These are phyloP conservation scores for Zelostemma sp. DNA, from an alignment of 1,140 invertebrate species.

Conservation along the genomic window DNA sequence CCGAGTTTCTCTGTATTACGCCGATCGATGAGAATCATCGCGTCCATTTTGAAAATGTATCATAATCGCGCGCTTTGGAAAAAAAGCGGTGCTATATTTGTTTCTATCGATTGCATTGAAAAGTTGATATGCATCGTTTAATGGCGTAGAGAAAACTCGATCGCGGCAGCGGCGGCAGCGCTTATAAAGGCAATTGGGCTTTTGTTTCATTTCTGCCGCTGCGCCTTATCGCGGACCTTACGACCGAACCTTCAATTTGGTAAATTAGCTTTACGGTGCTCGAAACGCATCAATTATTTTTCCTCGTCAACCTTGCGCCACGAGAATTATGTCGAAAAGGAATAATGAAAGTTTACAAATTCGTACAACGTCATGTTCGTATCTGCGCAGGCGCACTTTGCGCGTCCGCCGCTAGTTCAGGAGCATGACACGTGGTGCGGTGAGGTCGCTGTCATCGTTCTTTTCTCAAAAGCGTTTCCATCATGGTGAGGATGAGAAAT, in stretches of 20 bases:
- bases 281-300: neutral
- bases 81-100: neutral
- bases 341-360: conserved; percentile 28
- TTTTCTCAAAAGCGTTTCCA: too few relatives aligned
- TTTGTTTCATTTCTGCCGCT: neutral
- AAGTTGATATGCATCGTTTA: conserved; percentile 12
- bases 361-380: conserved; percentile 16
- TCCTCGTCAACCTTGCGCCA: neutral
- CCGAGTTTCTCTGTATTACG: too few relatives aligned
- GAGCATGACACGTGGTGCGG: too few relatives aligned
- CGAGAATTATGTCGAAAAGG: conserved; percentile 9
- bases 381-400: conserved; percentile 22
- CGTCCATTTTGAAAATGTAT: too few relatives aligned
- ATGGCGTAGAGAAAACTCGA: conserved; percentile 2
- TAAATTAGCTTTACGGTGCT: neutral
- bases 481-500: too few relatives aligned
- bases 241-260: neutral
- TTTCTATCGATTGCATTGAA: conserved; percentile 21
- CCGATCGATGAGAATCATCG: too few relatives aligned
- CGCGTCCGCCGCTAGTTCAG: neutral
- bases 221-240: neutral
- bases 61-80: conserved; percentile 2
- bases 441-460: too few relatives aligned
- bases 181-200: too few relatives aligned
- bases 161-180: conserved; percentile 5